Percentiles rank a stretch among this genome's conserved stretches.
Conservation (phyloP, 2,113 vertebrate genomes). For the Tetrao urogallus region DNA sequence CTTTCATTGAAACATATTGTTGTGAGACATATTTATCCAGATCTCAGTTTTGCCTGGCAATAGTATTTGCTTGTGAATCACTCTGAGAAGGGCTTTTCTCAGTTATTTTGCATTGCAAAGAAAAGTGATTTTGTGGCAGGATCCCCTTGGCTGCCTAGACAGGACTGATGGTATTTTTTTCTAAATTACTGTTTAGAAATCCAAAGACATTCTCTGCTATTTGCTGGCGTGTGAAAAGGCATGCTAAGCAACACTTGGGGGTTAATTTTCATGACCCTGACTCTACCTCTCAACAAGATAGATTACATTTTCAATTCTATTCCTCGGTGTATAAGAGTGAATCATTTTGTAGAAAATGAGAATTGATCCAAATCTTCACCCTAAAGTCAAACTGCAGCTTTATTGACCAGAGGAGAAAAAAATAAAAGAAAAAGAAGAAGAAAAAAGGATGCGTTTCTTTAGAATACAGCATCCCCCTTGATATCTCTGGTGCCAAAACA, state of each 20-base stretch:
- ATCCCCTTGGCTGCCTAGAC: not conserved
- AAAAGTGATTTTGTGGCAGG: not conserved
- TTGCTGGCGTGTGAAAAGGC: slow-evolving; percentile 17
- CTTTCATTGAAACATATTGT: not conserved
- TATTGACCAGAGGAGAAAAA: slow-evolving; percentile 51
- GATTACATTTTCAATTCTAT: slow-evolving; percentile 69
- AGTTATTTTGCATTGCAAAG: not conserved
- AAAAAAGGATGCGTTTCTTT: not conserved
- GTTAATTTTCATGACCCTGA: slow-evolving; percentile 67
- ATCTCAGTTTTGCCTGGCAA: not conserved
- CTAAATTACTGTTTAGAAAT: slow-evolving; percentile 50
- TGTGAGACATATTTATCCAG: not conserved
- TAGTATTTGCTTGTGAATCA: not conserved
- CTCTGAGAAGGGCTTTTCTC: not conserved
- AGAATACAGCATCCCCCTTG: not conserved
- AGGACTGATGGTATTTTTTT: slow-evolving; percentile 10
- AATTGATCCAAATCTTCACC: slow-evolving; percentile 71
- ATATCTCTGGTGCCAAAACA: not conserved
- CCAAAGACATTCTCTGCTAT: not conserved
- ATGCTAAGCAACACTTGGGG: slow-evolving; percentile 24
- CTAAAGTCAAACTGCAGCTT: slow-evolving; percentile 58
- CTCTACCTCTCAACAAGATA: slow-evolving; percentile 62
- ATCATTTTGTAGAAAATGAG: slow-evolving; percentile 71
- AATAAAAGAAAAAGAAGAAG: not conserved
- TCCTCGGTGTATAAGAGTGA: slow-evolving; percentile 51